Base-by-base conservation (phyloP, 2,113 vertebrate genomes). In the Melospiza georgiana region DNA sequence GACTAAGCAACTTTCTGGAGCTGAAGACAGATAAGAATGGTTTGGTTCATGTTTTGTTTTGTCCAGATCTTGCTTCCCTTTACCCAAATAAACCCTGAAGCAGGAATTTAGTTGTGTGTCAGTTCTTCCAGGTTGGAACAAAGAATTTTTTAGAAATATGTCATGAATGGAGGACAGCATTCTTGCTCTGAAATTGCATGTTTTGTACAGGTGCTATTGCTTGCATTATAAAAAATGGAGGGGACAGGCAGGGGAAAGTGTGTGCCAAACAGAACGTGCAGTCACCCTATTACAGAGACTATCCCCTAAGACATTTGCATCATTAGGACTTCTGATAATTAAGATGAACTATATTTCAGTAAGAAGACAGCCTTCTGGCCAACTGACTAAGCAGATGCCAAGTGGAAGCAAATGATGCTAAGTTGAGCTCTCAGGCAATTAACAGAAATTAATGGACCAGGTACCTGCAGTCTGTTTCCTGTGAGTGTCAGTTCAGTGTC, bases 331-430 rank as follows among this genome's bases (percentile, higher is more conserved):
- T 88, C 17, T 76, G 61, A 77, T 95, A 93, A 94, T 94, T 73
- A 93, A 92, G 82, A 95, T 2, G 2, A 94, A 92, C 85, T 95
- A 1, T 83, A 66, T 88, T 94, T 92, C 90, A 93, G 78, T n/a
- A 61, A 69, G 83, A 76, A 83, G 55, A 39, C 75, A 90, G 59
- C 59, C 51, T 95, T 95, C 85, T 93, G 71, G 94, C 63, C 83
- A 92, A 69, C 82, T 94, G 85, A 94, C 88, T 95, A 80, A 95
- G 88, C 90, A 96, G 90, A 74, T 96, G 90, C 67, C 59, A 85
- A 73, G 72, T 93, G 75, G 83, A 94, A 88, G 85, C 55, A 86
- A 94, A 87, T 79, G 78, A 91, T 79, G 83, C 78, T 48, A 87
- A 77, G 75, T 11, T 77, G 71, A 80, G 59, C 55, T 93, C 79